A percentile compares a stretch with the other conserved stretches of the same genome.
These are phyloP conservation scores for Urocyon cinereoargenteus DNA, from an alignment of 2,797 vertebrate species.

Conservation along the genomic window DNA sequence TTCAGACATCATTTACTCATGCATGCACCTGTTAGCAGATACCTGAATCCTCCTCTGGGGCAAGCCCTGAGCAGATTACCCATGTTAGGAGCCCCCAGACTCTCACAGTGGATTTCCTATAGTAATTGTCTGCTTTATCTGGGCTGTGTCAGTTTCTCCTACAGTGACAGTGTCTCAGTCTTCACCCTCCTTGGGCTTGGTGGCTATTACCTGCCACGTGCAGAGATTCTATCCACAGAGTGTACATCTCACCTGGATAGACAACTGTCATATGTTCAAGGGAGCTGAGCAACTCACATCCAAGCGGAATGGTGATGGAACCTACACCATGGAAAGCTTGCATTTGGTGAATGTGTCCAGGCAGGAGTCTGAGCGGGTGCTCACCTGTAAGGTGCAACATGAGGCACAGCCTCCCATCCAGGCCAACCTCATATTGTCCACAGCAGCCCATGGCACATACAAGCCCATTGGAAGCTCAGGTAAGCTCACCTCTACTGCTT, in stretches of 20 bases:
- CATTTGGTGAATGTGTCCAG: not conserved
- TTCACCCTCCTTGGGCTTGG: not conserved
- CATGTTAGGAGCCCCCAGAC: not conserved
- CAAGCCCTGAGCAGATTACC: not conserved
- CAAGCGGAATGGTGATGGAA: slow-evolving; percentile 32
- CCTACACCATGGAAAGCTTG: slow-evolving; percentile 5
- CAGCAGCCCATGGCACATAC: not conserved
- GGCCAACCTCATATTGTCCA: slow-evolving; percentile 51
- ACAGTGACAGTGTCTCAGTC: slow-evolving; percentile 55
- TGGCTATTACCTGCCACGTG: slow-evolving; percentile 44
- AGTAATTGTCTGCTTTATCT: slow-evolving; percentile 41
- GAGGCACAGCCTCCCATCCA: slow-evolving; percentile 29
- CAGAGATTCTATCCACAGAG: slow-evolving; percentile 62
- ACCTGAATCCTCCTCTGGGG: not conserved
- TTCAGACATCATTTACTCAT: not conserved
- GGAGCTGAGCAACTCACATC: not conserved
- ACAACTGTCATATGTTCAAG: not conserved
- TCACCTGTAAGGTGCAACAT: slow-evolving; percentile 64
- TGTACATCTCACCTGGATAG: slow-evolving; percentile 53
- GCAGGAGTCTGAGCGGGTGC: not conserved
- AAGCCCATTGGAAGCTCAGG: not conserved
- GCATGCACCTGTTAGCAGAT: not conserved
- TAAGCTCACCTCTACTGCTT: not conserved
- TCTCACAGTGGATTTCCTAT: not conserved
- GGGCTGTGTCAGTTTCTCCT: slow-evolving; percentile 52